These are phyloP conservation scores for Pontoporia blainvillei DNA, from an alignment of 2,113 vertebrate genomes.

Conservation along the genomic window DNA sequence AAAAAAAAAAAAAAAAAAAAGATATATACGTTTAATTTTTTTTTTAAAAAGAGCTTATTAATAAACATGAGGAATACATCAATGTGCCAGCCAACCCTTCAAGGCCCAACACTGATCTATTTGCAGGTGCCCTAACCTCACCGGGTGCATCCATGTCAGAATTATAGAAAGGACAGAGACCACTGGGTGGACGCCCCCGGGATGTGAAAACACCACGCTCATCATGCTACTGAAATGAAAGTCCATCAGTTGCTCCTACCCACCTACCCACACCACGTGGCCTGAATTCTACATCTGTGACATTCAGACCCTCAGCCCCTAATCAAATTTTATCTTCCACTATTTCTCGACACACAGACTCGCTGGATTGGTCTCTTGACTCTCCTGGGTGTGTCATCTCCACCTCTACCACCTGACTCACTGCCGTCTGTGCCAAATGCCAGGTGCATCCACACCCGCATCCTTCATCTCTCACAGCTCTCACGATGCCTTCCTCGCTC, in stretches of 20 bases:
- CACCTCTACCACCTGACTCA: background rate
- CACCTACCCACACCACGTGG: too few species aligned
- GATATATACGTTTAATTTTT: too few species aligned
- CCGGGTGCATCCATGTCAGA: background rate
- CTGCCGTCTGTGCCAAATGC: background rate
- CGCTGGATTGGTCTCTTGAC: background rate
- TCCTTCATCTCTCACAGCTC: background rate
- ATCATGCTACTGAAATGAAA: background rate
- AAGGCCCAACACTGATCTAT: background rate
- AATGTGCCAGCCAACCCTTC: background rate
- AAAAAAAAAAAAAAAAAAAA: background rate
- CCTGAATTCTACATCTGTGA: background rate
- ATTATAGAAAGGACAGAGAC: background rate
- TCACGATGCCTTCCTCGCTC: background rate
- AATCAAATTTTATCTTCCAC: background rate
- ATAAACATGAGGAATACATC: background rate
- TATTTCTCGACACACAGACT: background rate
- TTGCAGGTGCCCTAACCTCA: background rate
- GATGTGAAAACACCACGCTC: background rate
- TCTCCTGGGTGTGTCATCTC: background rate
- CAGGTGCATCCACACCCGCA: background rate
- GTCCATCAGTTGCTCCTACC: background rate
- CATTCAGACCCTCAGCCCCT: background rate
- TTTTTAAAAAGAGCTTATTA: background rate
- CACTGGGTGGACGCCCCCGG: background rate